Percentiles rank a stretch among this genome's conserved stretches.
phyloP scores from a whole-genome alignment of 2,113 vertebrate genomes.

The Tychaedon coryphoeus region DNA sequence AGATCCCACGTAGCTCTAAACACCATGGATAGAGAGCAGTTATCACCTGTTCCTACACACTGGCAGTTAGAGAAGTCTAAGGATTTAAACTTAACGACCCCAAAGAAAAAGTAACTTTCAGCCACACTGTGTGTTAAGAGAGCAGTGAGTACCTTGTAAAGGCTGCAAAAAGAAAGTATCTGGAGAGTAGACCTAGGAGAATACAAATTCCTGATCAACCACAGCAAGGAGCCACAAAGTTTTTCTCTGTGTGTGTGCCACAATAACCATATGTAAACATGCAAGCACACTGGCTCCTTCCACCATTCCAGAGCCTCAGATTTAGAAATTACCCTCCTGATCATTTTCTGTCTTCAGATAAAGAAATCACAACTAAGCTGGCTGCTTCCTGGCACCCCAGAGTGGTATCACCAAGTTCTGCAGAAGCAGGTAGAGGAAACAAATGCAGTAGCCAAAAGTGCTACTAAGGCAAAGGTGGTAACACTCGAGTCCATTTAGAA shows the following conservation, averaged over 20 bases:
- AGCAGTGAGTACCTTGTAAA: not conserved
- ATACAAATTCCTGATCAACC: not conserved
- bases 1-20: constrained; percentile 71
- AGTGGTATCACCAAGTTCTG: not conserved
- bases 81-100: not conserved
- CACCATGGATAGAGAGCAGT: not conserved
- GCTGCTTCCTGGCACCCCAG: not conserved
- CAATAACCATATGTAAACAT: not conserved
- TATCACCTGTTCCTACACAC: not conserved
- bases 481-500: not conserved
- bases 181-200: not conserved
- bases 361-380: not conserved
- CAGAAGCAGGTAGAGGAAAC: not conserved
- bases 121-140: not conserved
- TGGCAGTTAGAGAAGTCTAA: not conserved
- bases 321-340: not conserved
- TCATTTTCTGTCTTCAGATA: not conserved
- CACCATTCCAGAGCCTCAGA: not conserved
- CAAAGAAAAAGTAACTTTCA: not conserved
- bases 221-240: not conserved
- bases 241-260: not conserved
- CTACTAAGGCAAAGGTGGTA: not conserved
- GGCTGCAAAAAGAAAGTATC: not conserved
- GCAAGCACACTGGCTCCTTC: not conserved
- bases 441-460: not conserved